Base-by-base conservation (phyloP, 1,140 invertebrate species). In the Tetragnatha versicolor region DNA sequence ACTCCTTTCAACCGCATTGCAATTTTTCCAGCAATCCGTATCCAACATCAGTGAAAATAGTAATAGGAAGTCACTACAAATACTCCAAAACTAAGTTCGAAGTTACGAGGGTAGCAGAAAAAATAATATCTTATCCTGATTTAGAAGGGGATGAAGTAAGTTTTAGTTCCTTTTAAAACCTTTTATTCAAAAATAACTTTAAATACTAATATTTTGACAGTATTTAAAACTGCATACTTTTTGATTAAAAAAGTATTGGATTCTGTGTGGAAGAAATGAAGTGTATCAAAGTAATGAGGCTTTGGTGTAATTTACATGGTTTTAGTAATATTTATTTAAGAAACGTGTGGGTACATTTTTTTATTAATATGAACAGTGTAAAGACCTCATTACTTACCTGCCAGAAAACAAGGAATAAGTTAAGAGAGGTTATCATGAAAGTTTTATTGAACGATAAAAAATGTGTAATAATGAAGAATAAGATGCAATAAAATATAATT, bases 41-140 rank as follows among this genome's bases (percentile, higher is more conserved):
- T 58, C 69, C 69, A 42, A 10, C 29, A 10, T 22, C 29, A 3
- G 12, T 72, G 3, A 39, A 27, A n/a, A 53, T 72, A 0, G 25
- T 35, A 0, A 27, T 72, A 3, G 69, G 69, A 55, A 58, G 51
- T 42, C 69, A 72, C n/a, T 39, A 72, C 25, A 72, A 72, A 58
- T 72, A 25, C 25, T n/a, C 55, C 12, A 58, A 58, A 58, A 39
- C 69, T 2, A 42, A 72, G 17, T 72, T 42, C 22, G 49, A 72
- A 42, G 12, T 14, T 10, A 45, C 37, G 1, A 14, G 69, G 20
- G 27, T 58, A 12, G 69, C 69, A 17, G 47, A 55, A 14, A 58
- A 39, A 25, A 72, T 72, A 14, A 39, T 72, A 3, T 72, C 69
- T 6, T 72, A 58, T 58, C 69, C 69, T 10, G 69, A 72, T n/a